These are phyloP conservation scores for Bombus vancouverensis DNA, from an alignment of 1,140 invertebrate species.

Conservation along the genomic window DNA sequence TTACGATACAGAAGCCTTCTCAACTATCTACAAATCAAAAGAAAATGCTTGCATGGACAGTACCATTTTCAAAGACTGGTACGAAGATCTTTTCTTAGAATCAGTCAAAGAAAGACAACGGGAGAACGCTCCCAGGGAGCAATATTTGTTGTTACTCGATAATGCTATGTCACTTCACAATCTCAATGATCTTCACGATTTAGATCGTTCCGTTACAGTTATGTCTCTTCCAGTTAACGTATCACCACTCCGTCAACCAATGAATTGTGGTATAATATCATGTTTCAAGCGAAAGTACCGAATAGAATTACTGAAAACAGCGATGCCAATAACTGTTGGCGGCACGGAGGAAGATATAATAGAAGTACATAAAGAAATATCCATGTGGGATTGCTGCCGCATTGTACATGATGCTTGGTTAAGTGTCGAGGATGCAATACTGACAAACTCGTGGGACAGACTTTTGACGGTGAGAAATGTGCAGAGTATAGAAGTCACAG, in stretches of 20 bases:
- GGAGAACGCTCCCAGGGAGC: accelerated
- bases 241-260: accelerated
- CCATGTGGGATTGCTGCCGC: no score
- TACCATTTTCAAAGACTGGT: no score
- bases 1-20: accelerated
- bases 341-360: accelerated
- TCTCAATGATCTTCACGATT: accelerated
- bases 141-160: no score
- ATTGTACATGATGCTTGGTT: no score
- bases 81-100: no score
- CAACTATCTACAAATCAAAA: no score
- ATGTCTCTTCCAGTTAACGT: accelerated
- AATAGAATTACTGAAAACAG: accelerated
- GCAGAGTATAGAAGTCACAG: accelerated
- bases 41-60: accelerated
- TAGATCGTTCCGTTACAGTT: accelerated
- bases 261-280: no score
- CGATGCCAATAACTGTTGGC: accelerated
- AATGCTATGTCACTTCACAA: accelerated
- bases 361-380: accelerated
- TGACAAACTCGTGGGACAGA: accelerated
- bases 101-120: no score
- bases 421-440: accelerated
- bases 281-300: no score
- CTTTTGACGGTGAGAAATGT: no score